phyloP scores from a whole-genome alignment of 2,113 vertebrate genomes.

The Colius striatus region DNA sequence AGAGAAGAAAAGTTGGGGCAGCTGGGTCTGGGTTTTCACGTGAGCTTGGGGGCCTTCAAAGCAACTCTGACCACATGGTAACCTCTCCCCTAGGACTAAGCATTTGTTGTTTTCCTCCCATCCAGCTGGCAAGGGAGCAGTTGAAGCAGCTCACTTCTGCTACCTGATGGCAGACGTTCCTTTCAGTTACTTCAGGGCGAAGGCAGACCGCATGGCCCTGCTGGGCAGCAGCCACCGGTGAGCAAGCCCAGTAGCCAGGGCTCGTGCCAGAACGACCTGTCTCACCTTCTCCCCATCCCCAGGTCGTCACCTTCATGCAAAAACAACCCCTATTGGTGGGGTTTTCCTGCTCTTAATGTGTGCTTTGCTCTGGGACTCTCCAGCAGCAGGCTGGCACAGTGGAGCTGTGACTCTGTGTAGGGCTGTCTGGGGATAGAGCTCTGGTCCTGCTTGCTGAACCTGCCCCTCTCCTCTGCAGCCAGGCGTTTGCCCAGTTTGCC shows the following conservation, averaged over 20 bases:
- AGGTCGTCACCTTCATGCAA: not conserved
- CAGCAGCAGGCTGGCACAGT: not conserved
- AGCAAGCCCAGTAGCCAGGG: not conserved
- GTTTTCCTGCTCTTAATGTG: not conserved
- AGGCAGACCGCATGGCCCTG: constrained; percentile 82
- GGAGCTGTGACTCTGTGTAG: not conserved
- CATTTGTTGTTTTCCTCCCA: not conserved
- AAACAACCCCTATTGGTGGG: not conserved
- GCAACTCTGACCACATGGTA: not conserved
- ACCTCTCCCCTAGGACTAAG: not conserved
- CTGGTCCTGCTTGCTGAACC: not conserved
- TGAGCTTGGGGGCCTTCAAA: not conserved
- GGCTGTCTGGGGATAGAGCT: not conserved
- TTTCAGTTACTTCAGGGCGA: constrained; percentile 82
- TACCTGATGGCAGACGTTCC: constrained; percentile 83
- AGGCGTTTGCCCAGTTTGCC: constrained; percentile 82
- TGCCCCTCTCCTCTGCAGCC: constrained; percentile 63
- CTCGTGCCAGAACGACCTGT: not conserved
- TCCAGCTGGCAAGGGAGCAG: constrained; percentile 84
- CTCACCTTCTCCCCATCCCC: not conserved
- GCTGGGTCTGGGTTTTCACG: not conserved
- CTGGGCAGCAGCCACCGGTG: constrained; percentile 89
- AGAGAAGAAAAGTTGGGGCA: rapidly evolving
- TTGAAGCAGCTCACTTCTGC: constrained; percentile 90
- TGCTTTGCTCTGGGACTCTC: not conserved